Base-by-base conservation (phyloP, 2,797 vertebrate species). In the Telmatherina bonti region DNA sequence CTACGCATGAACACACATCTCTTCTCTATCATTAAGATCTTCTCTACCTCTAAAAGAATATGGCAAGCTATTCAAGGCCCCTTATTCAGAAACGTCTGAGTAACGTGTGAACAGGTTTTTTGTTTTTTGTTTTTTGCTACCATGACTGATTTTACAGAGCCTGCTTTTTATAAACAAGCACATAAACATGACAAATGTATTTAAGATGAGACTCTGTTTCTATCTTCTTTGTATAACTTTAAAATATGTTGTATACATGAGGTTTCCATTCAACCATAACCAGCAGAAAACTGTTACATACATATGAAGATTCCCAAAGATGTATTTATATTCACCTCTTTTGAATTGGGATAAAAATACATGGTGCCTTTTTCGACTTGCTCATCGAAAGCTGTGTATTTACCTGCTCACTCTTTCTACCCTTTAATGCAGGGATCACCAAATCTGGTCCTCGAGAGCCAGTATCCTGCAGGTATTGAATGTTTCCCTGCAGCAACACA, bases 61-160 rank as follows among this genome's bases (percentile, higher is more conserved):
- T 61, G 61, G 38, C 22, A 3, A 47, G 49, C 29, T 26, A 51
- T 13, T 73, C 45, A 74, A 76, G 65, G 74, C 65, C 38, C 16
- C 55, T 60, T 66, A 52, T 62, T 58, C 61, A 67, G 38, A 15
- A 47, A 64, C 6, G 3, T 36, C 27, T 53, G 30, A 31, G 31
- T 4, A 0, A 30, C 12, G 4, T 16, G 52, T 29, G 22, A 43
- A 64, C 62, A 18, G 58, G n/a, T n/a, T n/a, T n/a, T n/a, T n/a
- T n/a, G n/a, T n/a, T n/a, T n/a, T n/a, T 38, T 65, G 3, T 45
- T 36, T 66, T 72, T 5, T 57, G 52, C 65, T 35, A 29, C 26
- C 61, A 18, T 38, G n/a, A 36, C 11, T 62, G 18, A 58, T 59
- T 10, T 67, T 16, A 20, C 31, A 55, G 35, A 59, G 61, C 20